Conservation (phyloP, 2,113 vertebrate species). For the Lagenorhynchus albirostris region DNA sequence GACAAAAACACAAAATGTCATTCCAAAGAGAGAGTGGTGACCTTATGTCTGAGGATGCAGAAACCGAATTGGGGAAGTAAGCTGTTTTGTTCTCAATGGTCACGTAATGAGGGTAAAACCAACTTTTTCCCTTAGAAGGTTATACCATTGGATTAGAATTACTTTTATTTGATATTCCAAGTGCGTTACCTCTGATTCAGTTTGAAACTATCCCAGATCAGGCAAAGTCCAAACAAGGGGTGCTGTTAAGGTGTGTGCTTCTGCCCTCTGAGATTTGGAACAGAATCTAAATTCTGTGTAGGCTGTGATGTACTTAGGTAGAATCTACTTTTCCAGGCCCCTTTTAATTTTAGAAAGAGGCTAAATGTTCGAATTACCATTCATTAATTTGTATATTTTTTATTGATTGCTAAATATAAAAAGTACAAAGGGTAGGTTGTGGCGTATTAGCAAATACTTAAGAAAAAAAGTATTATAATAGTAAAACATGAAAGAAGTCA, state of each 20-base stretch:
- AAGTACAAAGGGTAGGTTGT: not conserved
- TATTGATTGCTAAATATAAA: not conserved
- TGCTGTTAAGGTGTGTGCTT: not conserved
- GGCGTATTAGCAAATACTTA: not conserved
- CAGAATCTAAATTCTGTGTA: not conserved
- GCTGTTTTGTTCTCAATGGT: not conserved
- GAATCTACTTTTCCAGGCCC: not conserved
- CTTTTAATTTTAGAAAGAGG: not conserved
- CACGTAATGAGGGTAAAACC: not conserved
- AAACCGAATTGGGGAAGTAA: not conserved
- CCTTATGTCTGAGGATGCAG: conserved; percentile 13
- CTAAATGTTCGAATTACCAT: not conserved
- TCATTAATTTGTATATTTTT: not conserved
- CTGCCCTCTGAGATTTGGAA: not conserved
- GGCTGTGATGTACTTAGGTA: not conserved
- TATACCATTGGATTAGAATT: not conserved
- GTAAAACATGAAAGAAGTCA: not conserved
- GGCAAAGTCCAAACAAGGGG: not conserved
- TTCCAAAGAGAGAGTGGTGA: not conserved
- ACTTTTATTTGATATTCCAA: not conserved
- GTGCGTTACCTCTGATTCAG: not conserved
- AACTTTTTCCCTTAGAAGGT: not conserved
- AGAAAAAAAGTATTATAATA: not conserved
- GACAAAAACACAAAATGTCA: conserved; percentile 31
- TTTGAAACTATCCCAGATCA: not conserved